These are phyloP conservation scores for Argyra leucocephala DNA, from an alignment of 2,888 invertebrate genomes.

Conservation along the genomic window DNA sequence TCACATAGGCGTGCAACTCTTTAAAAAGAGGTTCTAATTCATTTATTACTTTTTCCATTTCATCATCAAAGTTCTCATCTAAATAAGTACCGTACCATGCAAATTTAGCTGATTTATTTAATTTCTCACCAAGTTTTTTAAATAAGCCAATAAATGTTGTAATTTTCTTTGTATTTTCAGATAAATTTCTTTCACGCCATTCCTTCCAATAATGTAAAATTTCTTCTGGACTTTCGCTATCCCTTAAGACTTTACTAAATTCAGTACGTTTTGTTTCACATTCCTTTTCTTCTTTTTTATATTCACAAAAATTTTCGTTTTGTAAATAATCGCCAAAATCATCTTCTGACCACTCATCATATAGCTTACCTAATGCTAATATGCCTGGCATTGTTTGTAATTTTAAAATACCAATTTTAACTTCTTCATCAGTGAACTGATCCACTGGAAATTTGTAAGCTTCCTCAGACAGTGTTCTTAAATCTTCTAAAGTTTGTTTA, in stretches of 20 bases:
- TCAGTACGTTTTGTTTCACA: constrained; percentile 30
- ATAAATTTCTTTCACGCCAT: constrained; percentile 36
- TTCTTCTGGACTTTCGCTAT: constrained; percentile 33
- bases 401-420: not conserved
- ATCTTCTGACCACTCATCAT: not conserved
- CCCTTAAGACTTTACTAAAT: constrained; percentile 34
- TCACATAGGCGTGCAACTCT: constrained; percentile 66
- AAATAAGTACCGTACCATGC: constrained; percentile 30
- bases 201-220: constrained; percentile 37
- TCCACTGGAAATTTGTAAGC: constrained; percentile 43
- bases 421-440: constrained; percentile 7
- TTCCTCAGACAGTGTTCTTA: constrained; percentile 44
- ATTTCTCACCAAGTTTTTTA: constrained; percentile 23
- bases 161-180: constrained; percentile 26
- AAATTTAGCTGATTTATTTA: constrained; percentile 22
- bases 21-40: constrained; percentile 65
- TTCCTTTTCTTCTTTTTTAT: constrained; percentile 18
- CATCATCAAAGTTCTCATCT: constrained; percentile 31
- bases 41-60: constrained; percentile 55
- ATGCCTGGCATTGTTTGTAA: not conserved
- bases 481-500: not conserved
- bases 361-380: not conserved
- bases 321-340: not conserved
- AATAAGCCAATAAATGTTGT: constrained; percentile 26
- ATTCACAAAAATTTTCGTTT: constrained; percentile 24